These are phyloP conservation scores for Jaculus jaculus DNA, from an alignment of 2,113 vertebrate species.

Conservation along the genomic window DNA sequence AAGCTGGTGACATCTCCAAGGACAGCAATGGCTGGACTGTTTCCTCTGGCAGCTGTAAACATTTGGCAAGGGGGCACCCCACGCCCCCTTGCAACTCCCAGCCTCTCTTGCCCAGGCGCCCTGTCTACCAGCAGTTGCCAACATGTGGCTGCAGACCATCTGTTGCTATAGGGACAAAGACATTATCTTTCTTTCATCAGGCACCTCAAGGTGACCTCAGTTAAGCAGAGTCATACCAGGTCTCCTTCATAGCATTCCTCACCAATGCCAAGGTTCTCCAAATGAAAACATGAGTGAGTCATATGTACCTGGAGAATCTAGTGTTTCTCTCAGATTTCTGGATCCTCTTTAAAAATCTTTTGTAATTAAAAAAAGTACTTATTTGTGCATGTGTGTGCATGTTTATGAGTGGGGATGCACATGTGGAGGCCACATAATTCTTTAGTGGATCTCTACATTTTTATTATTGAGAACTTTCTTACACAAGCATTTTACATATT, in stretches of 20 bases:
- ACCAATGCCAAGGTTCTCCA: background rate
- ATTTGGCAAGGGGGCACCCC: background rate
- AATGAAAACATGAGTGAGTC: background rate
- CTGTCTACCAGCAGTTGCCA: background rate
- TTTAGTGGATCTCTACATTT: too few relatives aligned
- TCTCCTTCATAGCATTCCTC: background rate
- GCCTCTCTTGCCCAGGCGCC: rapidly evolving
- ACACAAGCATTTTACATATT: too few relatives aligned
- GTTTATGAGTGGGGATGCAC: too few relatives aligned
- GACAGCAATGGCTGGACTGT: background rate
- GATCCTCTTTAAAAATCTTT: background rate
- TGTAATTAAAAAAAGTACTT: background rate
- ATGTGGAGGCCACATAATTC: too few relatives aligned
- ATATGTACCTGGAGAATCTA: background rate
- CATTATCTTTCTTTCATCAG: background rate
- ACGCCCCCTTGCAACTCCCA: too few relatives aligned
- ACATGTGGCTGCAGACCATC: rapidly evolving
- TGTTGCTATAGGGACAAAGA: background rate
- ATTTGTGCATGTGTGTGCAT: too few relatives aligned
- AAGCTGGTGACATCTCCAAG: background rate
- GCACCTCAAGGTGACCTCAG: background rate
- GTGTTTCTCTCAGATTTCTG: background rate
- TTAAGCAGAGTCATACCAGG: background rate
- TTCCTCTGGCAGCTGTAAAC: background rate
- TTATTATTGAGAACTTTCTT: too few relatives aligned